Conservation (phyloP, 2,888 invertebrate species). For the Philonicus albiceps region DNA sequence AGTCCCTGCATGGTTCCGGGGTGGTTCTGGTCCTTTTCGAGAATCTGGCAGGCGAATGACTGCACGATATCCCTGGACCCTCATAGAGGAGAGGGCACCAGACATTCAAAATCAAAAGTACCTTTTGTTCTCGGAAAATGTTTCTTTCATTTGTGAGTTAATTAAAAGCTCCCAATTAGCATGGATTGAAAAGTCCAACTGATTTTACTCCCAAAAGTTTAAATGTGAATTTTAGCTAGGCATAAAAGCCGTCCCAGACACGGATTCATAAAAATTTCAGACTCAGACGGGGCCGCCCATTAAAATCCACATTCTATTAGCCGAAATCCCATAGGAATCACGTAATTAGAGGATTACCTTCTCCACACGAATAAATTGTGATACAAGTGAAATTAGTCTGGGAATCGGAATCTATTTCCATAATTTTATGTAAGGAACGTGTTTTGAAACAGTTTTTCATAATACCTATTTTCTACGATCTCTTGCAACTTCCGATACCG, state of each 20-base stretch:
- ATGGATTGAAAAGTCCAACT: neutral
- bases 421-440: neutral
- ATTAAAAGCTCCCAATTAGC: constrained; percentile 7
- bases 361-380: neutral
- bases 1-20: neutral
- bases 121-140: neutral
- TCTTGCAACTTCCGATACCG: too few species aligned
- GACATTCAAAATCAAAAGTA: neutral
- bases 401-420: neutral
- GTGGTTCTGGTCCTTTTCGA: neutral
- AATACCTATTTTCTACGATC: neutral
- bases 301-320: neutral
- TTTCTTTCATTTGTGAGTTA: neutral
- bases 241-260: neutral
- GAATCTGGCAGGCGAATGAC: neutral
- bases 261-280: neutral
- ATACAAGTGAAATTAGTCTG: neutral
- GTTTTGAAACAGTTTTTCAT: neutral
- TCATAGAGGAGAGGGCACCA: neutral
- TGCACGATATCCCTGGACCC: neutral
- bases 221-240: neutral
- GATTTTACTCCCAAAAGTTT: neutral
- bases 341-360: neutral
- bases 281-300: neutral
- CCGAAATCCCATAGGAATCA: neutral